Percentiles rank a stretch among this genome's conserved stretches.
Conservation (phyloP, 1,140 invertebrate genomes). For the Drosophila nigrodunni region DNA sequence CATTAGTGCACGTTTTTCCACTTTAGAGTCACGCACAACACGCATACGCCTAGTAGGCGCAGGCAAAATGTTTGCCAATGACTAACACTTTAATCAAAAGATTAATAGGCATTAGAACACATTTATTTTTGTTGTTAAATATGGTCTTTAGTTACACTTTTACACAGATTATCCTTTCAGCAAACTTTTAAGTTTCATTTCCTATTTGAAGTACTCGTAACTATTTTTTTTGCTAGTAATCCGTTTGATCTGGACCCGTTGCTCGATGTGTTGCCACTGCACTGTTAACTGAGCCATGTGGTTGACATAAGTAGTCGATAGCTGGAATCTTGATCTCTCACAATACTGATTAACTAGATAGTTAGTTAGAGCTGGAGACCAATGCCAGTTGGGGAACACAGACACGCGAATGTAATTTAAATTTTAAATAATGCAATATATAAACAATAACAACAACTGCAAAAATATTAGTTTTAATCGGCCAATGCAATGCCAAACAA, state of each 20-base stretch:
- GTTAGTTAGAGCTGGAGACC: constrained; percentile 7
- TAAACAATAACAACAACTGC: neutral
- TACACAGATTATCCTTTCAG: neutral
- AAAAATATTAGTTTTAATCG: constrained; percentile 8
- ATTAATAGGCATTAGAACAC: neutral
- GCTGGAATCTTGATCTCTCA: constrained; percentile 13
- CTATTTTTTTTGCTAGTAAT: neutral
- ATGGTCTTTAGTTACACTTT: neutral
- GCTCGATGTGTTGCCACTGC: constrained; percentile 29
- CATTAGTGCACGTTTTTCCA: neutral
- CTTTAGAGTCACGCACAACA: neutral
- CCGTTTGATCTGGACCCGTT: constrained; percentile 18
- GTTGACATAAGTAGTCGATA: constrained; percentile 36
- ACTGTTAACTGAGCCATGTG: constrained; percentile 8
- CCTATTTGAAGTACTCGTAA: neutral
- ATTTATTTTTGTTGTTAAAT: neutral
- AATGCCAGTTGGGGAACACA: constrained; percentile 19
- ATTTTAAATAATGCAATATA: constrained; percentile 37
- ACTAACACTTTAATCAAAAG: neutral
- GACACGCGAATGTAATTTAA: constrained; percentile 36
- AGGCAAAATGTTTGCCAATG: neutral
- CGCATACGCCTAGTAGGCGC: constrained; percentile 1
- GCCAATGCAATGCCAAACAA: constrained; percentile 33
- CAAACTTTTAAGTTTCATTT: neutral
- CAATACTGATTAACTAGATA: constrained; percentile 28